These are phyloP conservation scores for Drosophila stalkeri DNA, from an alignment of 2,888 invertebrate genomes.

Conservation along the genomic window DNA sequence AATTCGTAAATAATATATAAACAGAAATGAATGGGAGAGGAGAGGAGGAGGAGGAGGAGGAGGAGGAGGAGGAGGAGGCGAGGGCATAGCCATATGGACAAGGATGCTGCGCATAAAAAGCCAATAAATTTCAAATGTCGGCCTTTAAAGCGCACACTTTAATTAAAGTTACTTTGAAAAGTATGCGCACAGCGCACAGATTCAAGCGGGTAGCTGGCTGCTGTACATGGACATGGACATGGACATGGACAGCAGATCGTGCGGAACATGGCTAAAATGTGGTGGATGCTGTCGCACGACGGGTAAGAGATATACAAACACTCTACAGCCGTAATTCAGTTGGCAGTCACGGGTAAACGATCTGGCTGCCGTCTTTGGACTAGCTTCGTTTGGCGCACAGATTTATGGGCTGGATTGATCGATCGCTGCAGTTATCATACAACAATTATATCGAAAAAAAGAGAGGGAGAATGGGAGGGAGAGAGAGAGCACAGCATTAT, in stretches of 20 bases:
- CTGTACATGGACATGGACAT: slow-evolving; percentile 51
- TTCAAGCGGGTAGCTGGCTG: slow-evolving; percentile 16
- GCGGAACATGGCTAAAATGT: slow-evolving; percentile 52
- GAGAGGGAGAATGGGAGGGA: slow-evolving; percentile 16
- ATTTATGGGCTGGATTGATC: slow-evolving; percentile 74
- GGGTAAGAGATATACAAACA: slow-evolving; percentile 68
- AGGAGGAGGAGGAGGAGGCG: too few species aligned
- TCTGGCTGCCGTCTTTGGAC: slow-evolving; percentile 26
- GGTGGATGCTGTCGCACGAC: slow-evolving; percentile 13
- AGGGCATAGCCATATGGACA: slow-evolving; percentile 17
- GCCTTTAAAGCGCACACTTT: slow-evolving; percentile 80
- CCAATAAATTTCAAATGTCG: slow-evolving; percentile 77
- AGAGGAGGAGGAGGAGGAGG: too few species aligned
- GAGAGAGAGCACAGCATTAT: slow-evolving; percentile 36
- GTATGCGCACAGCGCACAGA: slow-evolving; percentile 31
- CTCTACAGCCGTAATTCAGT: slow-evolving; percentile 61
- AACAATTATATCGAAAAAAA: slow-evolving; percentile 70
- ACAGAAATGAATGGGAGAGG: slow-evolving; percentile 5
- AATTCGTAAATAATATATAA: slow-evolving; percentile 22
- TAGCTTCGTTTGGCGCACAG: slow-evolving; percentile 50
- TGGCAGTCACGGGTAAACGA: slow-evolving; percentile 30
- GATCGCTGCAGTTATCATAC: slow-evolving; percentile 76
- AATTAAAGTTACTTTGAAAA: slow-evolving; percentile 68
- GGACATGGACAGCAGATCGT: slow-evolving; percentile 55
- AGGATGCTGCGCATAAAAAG: slow-evolving; percentile 67